phyloP scores from a whole-genome alignment of 2,888 invertebrate species.

The Linyphia triangularis region DNA sequence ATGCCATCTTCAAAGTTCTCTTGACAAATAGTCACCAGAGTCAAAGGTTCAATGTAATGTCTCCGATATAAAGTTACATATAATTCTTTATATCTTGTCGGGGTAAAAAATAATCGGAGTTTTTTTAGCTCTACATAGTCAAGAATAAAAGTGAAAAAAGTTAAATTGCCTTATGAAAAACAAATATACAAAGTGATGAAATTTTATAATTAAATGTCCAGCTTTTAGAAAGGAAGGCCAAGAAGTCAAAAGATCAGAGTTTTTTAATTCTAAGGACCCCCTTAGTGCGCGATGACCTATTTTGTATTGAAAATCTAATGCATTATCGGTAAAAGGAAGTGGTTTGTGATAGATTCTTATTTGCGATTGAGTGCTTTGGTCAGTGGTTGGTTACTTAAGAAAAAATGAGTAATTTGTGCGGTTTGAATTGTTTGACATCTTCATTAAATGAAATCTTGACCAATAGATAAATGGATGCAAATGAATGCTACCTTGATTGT shows the following conservation, averaged over 20 bases:
- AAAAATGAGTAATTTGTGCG: not conserved
- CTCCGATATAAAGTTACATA: not conserved
- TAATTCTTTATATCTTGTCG: not conserved
- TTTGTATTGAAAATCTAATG: slow-evolving; percentile 18
- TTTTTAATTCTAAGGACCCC: slow-evolving; percentile 17
- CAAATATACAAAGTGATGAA: not conserved
- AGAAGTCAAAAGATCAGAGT: slow-evolving; percentile 22
- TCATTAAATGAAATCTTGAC: not conserved
- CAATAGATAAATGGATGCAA: not conserved
- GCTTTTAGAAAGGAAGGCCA: slow-evolving; percentile 20
- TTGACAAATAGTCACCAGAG: slow-evolving; percentile 13
- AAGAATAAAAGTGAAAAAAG: not conserved
- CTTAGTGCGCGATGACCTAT: slow-evolving; percentile 25
- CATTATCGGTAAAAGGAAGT: not conserved
- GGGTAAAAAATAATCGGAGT: not conserved
- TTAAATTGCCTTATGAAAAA: not conserved
- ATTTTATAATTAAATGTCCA: slow-evolving; percentile 61
- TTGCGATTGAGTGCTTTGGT: not conserved
- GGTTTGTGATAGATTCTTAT: too few species aligned
- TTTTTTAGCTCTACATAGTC: not conserved
- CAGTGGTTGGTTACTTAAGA: not conserved
- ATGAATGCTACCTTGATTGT: not conserved
- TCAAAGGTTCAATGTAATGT: slow-evolving; percentile 17
- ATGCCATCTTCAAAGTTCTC: not conserved
- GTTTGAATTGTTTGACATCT: not conserved